phyloP scores from a whole-genome alignment of 2,797 vertebrate species.

The Pseudochirops cupreus region DNA sequence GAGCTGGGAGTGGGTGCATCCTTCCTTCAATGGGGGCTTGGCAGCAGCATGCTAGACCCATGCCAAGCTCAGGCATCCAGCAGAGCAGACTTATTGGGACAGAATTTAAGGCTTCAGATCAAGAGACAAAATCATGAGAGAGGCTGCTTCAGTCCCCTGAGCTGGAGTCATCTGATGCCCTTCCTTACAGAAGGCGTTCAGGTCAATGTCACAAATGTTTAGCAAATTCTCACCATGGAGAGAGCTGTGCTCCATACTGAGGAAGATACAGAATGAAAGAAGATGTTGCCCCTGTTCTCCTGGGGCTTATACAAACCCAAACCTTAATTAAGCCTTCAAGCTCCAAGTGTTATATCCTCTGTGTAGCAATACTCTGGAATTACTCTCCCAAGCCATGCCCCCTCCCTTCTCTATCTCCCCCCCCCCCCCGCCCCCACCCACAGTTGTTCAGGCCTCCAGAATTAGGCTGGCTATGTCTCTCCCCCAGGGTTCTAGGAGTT shows the following conservation, averaged over 20 bases:
- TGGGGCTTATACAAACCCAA: not conserved
- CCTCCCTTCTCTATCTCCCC: not conserved
- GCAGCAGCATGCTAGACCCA: slow-evolving; percentile 63
- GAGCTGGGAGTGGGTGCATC: slow-evolving; percentile 42
- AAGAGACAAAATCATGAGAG: slow-evolving; percentile 41
- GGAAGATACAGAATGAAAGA: not conserved
- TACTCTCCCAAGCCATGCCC: not conserved
- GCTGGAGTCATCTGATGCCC: slow-evolving; percentile 30
- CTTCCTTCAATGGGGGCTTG: slow-evolving; percentile 68
- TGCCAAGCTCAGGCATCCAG: slow-evolving; percentile 71
- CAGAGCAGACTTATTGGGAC: slow-evolving; percentile 67
- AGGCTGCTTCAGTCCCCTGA: slow-evolving; percentile 42
- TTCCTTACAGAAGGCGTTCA: not conserved
- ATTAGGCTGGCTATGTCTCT: not conserved
- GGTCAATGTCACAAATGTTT: not conserved
- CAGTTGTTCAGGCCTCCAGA: not conserved
- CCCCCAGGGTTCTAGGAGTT: not conserved
- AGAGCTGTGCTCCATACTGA: not conserved
- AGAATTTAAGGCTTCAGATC: slow-evolving; percentile 70
- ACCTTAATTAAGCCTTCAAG: not conserved
- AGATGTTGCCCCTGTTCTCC: not conserved
- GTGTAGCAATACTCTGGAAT: not conserved
- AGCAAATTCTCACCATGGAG: not conserved
- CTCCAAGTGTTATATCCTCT: not conserved
- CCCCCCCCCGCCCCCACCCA: no score